Conservation (phyloP, 2,888 invertebrate genomes). For the Troides aeacus region DNA sequence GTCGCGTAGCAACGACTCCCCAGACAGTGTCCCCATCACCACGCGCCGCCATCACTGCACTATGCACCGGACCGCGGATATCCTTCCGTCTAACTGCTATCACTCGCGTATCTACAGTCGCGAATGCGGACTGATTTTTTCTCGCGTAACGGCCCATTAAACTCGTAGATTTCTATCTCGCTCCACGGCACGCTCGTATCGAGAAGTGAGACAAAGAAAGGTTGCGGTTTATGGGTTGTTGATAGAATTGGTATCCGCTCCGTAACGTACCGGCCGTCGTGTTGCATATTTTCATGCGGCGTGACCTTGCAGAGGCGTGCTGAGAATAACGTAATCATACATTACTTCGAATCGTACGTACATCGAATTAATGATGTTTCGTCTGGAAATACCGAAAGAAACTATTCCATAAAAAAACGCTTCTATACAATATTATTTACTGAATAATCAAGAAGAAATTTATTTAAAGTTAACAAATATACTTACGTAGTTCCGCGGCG, state of each 20-base stretch:
- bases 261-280: conserved; percentile 74
- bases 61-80: conserved; percentile 53
- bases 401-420: neutral
- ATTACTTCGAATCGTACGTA: conserved; percentile 20
- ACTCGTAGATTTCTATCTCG: conserved; percentile 79
- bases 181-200: conserved; percentile 64
- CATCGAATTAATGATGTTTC: conserved; percentile 18
- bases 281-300: conserved; percentile 74
- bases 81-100: conserved; percentile 74
- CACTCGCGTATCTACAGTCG: conserved; percentile 78
- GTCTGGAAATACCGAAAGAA: conserved; percentile 14
- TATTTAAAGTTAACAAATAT: neutral
- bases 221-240: conserved; percentile 80
- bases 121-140: conserved; percentile 81
- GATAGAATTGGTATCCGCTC: conserved; percentile 80
- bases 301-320: conserved; percentile 61
- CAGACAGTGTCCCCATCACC: conserved; percentile 28
- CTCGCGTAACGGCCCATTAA: conserved; percentile 80
- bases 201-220: conserved; percentile 79
- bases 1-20: conserved; percentile 49
- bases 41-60: conserved; percentile 48
- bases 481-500: neutral
- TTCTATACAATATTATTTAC: neutral
- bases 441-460: neutral
- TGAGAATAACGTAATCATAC: conserved; percentile 22